Percentiles rank a stretch among this genome's conserved stretches.
phyloP scores from a whole-genome alignment of 1,140 invertebrate genomes.

The Daktulosphaira vitifoliae region DNA sequence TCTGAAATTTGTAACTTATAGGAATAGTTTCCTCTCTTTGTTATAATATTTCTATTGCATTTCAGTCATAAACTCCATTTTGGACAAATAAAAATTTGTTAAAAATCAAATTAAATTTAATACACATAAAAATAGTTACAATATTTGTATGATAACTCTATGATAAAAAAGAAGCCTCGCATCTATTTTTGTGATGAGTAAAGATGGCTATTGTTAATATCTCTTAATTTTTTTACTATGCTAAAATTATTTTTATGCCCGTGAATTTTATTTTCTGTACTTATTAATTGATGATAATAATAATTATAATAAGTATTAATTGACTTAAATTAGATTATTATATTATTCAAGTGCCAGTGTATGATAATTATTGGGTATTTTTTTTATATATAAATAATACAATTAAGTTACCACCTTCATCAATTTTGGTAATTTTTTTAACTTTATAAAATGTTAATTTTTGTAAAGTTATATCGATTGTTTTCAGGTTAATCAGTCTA shows the following conservation, averaged over 20 bases:
- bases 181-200: constrained; percentile 16
- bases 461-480: too few species aligned
- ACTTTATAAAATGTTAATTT: too few species aligned
- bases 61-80: background rate
- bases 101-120: constrained; percentile 32
- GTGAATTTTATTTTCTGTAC: constrained; percentile 34
- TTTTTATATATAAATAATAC: too few species aligned
- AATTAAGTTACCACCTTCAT: too few species aligned
- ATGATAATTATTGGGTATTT: background rate
- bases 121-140: constrained; percentile 27
- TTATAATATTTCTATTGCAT: constrained; percentile 10
- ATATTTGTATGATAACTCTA: constrained; percentile 8
- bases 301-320: constrained; percentile 32
- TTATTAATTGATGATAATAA: constrained; percentile 23
- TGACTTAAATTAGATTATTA: constrained; percentile 32
- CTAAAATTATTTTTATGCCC: constrained; percentile 30
- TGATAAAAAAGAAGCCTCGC: constrained; percentile 24
- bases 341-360: constrained; percentile 11
- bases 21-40: background rate
- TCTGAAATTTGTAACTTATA: constrained; percentile 15
- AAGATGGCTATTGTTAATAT: constrained; percentile 21
- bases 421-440: too few species aligned
- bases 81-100: constrained; percentile 29
- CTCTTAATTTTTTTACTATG: constrained; percentile 17
- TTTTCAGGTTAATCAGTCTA: too few species aligned